These are phyloP conservation scores for Lochmaea capreae DNA, from an alignment of 2,888 invertebrate species.

Conservation along the genomic window DNA sequence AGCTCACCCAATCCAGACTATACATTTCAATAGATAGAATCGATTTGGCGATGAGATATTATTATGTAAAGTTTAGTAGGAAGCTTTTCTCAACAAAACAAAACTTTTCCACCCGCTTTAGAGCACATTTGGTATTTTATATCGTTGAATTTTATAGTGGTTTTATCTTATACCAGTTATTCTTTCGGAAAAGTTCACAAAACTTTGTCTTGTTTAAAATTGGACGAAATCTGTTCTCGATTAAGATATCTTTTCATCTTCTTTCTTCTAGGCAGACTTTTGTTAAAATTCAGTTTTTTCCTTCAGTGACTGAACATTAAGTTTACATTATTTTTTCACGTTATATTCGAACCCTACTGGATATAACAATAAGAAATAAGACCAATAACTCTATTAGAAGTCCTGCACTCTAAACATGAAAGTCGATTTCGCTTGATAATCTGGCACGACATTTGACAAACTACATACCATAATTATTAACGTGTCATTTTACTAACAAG, in stretches of 20 bases:
- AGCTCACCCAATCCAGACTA: not conserved
- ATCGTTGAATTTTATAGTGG: constrained; percentile 26
- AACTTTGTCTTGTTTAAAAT: constrained; percentile 26
- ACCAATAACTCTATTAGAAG: constrained; percentile 3
- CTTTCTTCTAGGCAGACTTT: not conserved
- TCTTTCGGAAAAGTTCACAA: constrained; percentile 11
- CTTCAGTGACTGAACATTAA: not conserved
- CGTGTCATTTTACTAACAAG: constrained; percentile 30
- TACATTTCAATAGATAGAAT: constrained; percentile 8
- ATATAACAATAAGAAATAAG: not conserved
- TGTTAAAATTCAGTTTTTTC: not conserved
- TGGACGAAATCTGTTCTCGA: not conserved
- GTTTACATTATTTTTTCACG: not conserved
- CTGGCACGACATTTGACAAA: constrained; percentile 18
- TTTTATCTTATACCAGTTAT: constrained; percentile 24
- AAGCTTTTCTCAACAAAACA: constrained; percentile 31
- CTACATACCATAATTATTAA: constrained; percentile 19
- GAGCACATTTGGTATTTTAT: constrained; percentile 32
- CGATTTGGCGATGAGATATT: constrained; percentile 34
- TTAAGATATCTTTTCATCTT: not conserved
- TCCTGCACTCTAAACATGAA: not conserved
- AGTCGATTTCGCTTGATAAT: not conserved
- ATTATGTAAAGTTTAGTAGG: constrained; percentile 36
- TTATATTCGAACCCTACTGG: not conserved
- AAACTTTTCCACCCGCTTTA: constrained; percentile 34